Evolutionary conservation across 1,140 invertebrate species (phyloP).

Genomic region (Halyomorpha halys): DNA sequence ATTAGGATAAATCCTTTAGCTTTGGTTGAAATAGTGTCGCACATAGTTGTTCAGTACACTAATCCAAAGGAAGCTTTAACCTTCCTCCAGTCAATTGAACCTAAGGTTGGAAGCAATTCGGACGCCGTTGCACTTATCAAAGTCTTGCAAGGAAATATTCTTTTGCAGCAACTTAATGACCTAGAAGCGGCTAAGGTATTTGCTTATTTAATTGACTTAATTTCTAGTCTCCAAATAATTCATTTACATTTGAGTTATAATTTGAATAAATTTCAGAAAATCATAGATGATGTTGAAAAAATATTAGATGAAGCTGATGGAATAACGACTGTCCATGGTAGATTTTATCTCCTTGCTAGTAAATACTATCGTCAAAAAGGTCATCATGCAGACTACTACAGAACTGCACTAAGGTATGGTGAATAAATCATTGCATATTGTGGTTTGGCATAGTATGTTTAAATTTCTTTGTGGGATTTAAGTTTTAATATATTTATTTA

Average conservation of each 20-base stretch:
- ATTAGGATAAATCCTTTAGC: conserved; percentile 86
- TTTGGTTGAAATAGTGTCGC: conserved; percentile 75
- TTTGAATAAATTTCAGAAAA: conserved; percentile 43
- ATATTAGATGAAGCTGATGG: conserved; percentile 82
- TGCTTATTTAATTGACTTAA: neutral
- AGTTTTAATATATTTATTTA: too few relatives aligned
- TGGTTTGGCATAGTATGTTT: too few relatives aligned
- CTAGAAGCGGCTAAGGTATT: conserved; percentile 62
- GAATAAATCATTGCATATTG: neutral
- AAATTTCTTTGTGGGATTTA: too few relatives aligned
- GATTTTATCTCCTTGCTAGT: conserved; percentile 90
- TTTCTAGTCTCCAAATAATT: neutral
- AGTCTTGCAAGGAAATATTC: conserved; percentile 73
- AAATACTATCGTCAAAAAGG: conserved; percentile 79
- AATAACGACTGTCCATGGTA: conserved; percentile 83
- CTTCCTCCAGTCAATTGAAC: conserved; percentile 76
- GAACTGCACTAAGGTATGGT: conserved; percentile 68
- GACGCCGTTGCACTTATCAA: conserved; percentile 79
- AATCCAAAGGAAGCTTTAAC: conserved; percentile 71
- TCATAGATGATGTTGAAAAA: conserved; percentile 81
- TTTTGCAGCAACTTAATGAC: conserved; percentile 70
- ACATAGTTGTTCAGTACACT: conserved; percentile 66
- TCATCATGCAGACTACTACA: conserved; percentile 88
- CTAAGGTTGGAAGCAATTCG: conserved; percentile 77
- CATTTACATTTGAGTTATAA: too few relatives aligned